phyloP scores from a whole-genome alignment of 2,888 invertebrate species.

The Hedychridium roseum region DNA sequence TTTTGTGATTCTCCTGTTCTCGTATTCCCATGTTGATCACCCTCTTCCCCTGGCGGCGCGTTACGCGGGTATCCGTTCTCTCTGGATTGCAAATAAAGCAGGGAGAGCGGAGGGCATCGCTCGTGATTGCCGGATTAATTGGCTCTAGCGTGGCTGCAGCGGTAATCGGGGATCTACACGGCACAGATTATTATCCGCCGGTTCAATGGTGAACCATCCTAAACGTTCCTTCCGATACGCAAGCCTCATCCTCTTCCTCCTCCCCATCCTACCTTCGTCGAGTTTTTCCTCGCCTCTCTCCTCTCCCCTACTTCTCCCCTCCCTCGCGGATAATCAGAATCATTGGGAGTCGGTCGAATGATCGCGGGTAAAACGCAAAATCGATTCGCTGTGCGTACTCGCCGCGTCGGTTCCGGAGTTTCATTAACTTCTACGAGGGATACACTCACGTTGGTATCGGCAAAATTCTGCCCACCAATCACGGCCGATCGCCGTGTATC shows the following conservation, averaged over 20 bases:
- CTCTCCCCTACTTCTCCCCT: constrained; percentile 2
- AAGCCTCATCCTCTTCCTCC: constrained; percentile 8
- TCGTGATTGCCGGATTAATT: constrained; percentile 58
- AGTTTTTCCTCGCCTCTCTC: too few species aligned
- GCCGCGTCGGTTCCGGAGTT: background rate
- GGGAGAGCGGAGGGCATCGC: constrained; percentile 42
- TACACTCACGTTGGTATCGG: too few species aligned
- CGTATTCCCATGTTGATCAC: too few species aligned
- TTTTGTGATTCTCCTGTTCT: background rate
- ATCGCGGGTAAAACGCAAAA: background rate
- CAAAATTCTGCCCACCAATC: too few species aligned
- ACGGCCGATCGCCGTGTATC: too few species aligned
- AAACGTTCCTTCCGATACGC: constrained; percentile 37
- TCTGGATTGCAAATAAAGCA: constrained; percentile 53
- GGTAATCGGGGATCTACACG: constrained; percentile 40
- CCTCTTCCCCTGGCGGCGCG: constrained; percentile 27
- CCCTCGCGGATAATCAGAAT: constrained; percentile 10
- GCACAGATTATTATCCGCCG: constrained; percentile 43
- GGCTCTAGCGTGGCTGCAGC: constrained; percentile 47
- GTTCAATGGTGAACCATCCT: constrained; percentile 39
- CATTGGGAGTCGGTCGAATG: constrained; percentile 8
- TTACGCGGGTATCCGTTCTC: constrained; percentile 32
- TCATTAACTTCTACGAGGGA: background rate
- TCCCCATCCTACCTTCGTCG: too few species aligned
- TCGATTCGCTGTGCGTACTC: constrained; percentile 11